Base-by-base conservation (phyloP, 2,888 invertebrate species). In the Leptinotarsa peninsularis region DNA sequence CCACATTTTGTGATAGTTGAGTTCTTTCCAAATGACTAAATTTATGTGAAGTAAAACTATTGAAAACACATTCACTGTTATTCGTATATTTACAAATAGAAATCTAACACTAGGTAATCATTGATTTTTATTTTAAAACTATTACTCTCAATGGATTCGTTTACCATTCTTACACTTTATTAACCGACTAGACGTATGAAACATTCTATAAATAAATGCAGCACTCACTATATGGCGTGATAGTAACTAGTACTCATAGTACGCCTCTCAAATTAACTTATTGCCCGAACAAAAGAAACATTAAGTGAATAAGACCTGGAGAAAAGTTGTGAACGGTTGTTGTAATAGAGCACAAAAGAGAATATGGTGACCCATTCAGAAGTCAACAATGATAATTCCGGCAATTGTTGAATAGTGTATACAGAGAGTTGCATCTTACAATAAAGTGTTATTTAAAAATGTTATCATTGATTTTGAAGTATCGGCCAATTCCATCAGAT, bases 211-310 rank as follows among this genome's bases (percentile, higher is more conserved):
- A 60, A 70, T 58, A 63, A 33, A 33, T 21, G 5, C 15, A 23
- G 2, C 49, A 56, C 49, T n/a, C 50, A 70, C 70, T 58, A 60
- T 71, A 68, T 74, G 73, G 76, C 73, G 73, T 76, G 73, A 71
- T 76, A 73, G 73, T 76, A 74, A 49, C 73, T 71, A 68, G 69
- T 74, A 67, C 70, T 70, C 70, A 70, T 70, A 70, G 70, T 70
- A 70, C 49, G 56, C 63, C n/a, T 58, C n/a, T 4, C 58, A 60
- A 73, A 76, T 73, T 76, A 66, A 71, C 18, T 68, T 66, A 76
- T 74, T 74, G 58, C n/a, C 56, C 71, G 23, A 67, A 74, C 76
- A 76, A 73, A 68, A 76, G 73, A 54, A 33, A 68, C 50, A 68
- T 76, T 73, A 74, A 76, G 67, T 68, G 71, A 67, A 49, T 66